Percentiles rank a stretch among this genome's conserved stretches.
Evolutionary conservation across 2,888 invertebrate genomes (phyloP).

Genomic region (Athalia cordata): DNA sequence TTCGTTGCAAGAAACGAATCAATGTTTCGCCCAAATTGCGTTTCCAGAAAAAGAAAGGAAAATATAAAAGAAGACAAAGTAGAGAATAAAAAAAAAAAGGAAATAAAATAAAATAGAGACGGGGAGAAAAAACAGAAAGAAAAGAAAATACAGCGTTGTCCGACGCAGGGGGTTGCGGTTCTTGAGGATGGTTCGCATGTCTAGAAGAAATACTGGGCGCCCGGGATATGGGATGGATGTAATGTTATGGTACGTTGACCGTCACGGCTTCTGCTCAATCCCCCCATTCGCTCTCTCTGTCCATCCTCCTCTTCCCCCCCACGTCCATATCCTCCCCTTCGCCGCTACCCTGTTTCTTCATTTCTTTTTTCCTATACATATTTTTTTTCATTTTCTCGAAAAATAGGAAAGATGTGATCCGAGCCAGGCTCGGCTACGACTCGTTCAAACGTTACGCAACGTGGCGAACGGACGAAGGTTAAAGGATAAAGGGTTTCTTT

Average conservation of each 20-base stretch:
- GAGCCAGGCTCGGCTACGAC: slow-evolving; percentile 19
- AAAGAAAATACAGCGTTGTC: slow-evolving; percentile 18
- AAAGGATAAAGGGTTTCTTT: not conserved
- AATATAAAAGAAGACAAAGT: not conserved
- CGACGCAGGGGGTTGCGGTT: slow-evolving; percentile 35
- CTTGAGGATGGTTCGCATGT: slow-evolving; percentile 60
- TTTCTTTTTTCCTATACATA: not conserved
- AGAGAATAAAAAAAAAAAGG: slow-evolving; percentile 5
- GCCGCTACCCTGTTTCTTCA: slow-evolving; percentile 44
- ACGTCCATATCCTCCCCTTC: slow-evolving; percentile 23
- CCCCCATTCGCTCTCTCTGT: slow-evolving; percentile 47
- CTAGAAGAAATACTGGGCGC: slow-evolving; percentile 63
- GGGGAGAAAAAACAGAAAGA: not conserved
- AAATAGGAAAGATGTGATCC: slow-evolving; percentile 32
- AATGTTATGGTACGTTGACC: slow-evolving; percentile 73
- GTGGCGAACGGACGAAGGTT: slow-evolving; percentile 1
- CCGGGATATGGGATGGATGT: slow-evolving; percentile 67
- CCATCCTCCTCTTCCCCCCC: slow-evolving; percentile 40
- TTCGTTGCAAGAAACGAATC: slow-evolving; percentile 42
- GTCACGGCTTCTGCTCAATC: slow-evolving; percentile 57
- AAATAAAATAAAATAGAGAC: not conserved
- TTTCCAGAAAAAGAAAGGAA: slow-evolving; percentile 25
- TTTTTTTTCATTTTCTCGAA: slow-evolving; percentile 10
- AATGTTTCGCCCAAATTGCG: slow-evolving; percentile 41
- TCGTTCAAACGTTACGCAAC: slow-evolving; percentile 34